These are phyloP conservation scores for Chaetodon auriga DNA, from an alignment of 2,113 vertebrate species.

Conservation along the genomic window DNA sequence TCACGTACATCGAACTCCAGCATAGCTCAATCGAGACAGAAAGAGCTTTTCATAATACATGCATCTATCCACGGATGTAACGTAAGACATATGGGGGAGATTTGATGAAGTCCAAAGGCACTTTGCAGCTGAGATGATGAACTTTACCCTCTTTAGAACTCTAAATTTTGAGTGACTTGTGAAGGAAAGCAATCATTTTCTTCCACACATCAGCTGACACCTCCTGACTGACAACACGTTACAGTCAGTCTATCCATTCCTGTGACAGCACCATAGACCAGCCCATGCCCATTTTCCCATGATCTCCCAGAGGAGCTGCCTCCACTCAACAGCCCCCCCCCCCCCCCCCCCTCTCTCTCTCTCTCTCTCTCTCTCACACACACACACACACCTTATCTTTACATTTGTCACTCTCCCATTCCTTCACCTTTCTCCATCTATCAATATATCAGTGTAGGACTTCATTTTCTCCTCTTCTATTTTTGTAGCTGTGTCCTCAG, in stretches of 20 bases:
- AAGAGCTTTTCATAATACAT: background rate
- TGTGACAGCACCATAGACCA: constrained; percentile 57
- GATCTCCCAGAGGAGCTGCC: constrained; percentile 45
- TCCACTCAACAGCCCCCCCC: constrained; percentile 16
- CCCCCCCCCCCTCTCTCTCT: constrained; percentile 28
- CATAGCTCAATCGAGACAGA: background rate
- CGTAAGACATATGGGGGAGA: too few relatives aligned
- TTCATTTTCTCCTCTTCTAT: constrained; percentile 51
- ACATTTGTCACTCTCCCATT: constrained; percentile 64
- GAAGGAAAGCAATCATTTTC: constrained; percentile 10
- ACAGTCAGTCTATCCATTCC: constrained; percentile 20
- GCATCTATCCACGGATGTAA: background rate
- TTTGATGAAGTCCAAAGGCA: background rate
- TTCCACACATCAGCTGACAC: background rate
- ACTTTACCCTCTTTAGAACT: background rate
- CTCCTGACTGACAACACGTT: constrained; percentile 44
- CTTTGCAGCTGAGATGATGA: constrained; percentile 4
- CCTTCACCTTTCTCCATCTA: constrained; percentile 42
- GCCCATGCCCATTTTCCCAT: constrained; percentile 25
- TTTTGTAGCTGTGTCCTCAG: constrained; percentile 34
- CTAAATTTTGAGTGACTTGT: background rate
- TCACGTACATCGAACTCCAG: background rate
- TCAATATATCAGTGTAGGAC: constrained; percentile 53
- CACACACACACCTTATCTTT: constrained; percentile 45
- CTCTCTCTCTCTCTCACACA: background rate